Percentiles rank a stretch among this genome's conserved stretches.
Evolutionary conservation across 2,113 vertebrate genomes (phyloP).

Genomic region (Saccopteryx leptura): DNA sequence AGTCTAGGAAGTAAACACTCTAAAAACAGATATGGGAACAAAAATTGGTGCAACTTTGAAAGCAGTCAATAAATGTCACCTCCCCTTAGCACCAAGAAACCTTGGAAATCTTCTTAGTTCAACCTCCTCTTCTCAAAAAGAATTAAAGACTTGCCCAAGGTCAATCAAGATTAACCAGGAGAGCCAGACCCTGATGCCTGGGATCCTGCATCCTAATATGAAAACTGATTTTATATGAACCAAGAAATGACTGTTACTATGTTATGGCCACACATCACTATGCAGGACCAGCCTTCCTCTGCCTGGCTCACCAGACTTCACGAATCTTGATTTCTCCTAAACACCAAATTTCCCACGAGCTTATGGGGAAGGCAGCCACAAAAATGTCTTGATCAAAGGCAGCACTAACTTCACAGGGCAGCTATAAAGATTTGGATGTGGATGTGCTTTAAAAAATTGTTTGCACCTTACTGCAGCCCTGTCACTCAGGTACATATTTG

Average conservation of each 20-base stretch:
- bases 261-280: background rate
- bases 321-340: background rate
- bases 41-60: background rate
- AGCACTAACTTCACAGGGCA: background rate
- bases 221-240: background rate
- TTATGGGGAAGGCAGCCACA: background rate
- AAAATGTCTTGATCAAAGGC: conserved; percentile 46
- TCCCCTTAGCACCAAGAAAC: background rate
- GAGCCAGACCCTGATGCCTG: background rate
- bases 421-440: background rate
- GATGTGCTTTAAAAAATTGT: conserved; percentile 16
- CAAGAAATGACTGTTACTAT: background rate
- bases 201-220: background rate
- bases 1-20: conserved; percentile 30
- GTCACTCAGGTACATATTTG: background rate
- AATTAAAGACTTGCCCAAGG: background rate
- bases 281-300: background rate
- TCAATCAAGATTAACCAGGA: conserved; percentile 31
- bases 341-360: background rate
- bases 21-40: background rate
- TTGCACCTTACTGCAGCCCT: background rate
- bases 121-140: background rate
- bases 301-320: background rate
- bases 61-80: background rate
- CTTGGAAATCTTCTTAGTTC: conserved; percentile 32